Percentiles rank a stretch among this genome's conserved stretches.
phyloP scores from a whole-genome alignment of 2,888 invertebrate species.

The Gymnoscelis rufifasciata region DNA sequence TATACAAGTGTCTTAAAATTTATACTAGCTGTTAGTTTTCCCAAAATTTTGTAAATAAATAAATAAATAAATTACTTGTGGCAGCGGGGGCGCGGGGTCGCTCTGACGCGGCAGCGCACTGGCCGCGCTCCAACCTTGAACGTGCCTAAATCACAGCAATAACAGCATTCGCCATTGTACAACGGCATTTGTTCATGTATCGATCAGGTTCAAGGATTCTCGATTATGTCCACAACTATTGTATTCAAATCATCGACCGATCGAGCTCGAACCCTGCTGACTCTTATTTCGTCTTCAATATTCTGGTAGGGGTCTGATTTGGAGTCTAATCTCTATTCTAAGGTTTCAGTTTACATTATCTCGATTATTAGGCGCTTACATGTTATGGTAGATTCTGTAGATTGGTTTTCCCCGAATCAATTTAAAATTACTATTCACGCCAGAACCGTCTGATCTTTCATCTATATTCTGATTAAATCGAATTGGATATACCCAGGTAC shows the following conservation, averaged over 20 bases:
- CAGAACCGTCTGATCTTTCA: slow-evolving; percentile 6
- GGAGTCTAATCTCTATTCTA: too few species aligned
- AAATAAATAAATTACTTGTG: too few species aligned
- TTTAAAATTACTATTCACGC: slow-evolving; percentile 8
- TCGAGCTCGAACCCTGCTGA: slow-evolving; percentile 4
- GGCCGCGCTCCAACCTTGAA: slow-evolving; percentile 34
- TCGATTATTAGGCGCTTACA: too few species aligned
- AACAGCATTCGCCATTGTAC: slow-evolving; percentile 17
- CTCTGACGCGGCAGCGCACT: slow-evolving; percentile 24
- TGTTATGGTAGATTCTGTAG: too few species aligned
- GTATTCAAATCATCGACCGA: slow-evolving; percentile 20
- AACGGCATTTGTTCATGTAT: slow-evolving; percentile 17
- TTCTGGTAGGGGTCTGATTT: too few species aligned
- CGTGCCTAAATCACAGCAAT: slow-evolving; percentile 29
- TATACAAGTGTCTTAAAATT: too few species aligned
- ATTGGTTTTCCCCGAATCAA: slow-evolving; percentile 1
- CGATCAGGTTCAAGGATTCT: slow-evolving; percentile 28
- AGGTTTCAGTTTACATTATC: too few species aligned
- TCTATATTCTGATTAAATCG: slow-evolving; percentile 16
- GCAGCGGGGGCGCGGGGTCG: slow-evolving; percentile 2
- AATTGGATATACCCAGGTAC: slow-evolving; percentile 8
- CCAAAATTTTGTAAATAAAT: too few species aligned
- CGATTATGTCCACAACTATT: slow-evolving; percentile 20
- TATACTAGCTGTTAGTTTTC: too few species aligned
- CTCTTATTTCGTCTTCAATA: neutral